Conservation (phyloP, 2,888 invertebrate genomes). For the Alentia gelatinosa region DNA sequence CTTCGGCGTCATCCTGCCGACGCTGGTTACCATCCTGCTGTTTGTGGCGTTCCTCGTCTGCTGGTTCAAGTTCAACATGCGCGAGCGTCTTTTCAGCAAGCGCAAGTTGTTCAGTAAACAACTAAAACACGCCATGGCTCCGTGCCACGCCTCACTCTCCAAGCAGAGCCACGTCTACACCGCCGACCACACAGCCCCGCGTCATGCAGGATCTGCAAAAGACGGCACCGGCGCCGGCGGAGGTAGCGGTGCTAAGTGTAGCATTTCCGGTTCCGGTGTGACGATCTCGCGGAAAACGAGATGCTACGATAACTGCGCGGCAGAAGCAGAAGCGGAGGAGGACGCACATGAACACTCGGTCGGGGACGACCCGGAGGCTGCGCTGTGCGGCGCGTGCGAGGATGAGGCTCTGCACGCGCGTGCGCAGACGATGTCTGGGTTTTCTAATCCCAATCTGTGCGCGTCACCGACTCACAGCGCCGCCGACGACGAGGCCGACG, state of each 20-base stretch:
- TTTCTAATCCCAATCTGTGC: slow-evolving; percentile 13
- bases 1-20: slow-evolving; percentile 77
- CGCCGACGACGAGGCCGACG: neutral
- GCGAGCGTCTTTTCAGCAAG: slow-evolving; percentile 49
- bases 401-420: slow-evolving; percentile 9
- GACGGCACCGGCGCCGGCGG: neutral
- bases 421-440: neutral
- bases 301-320: slow-evolving; percentile 16
- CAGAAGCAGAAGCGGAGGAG: neutral
- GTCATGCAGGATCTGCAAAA: neutral
- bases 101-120: slow-evolving; percentile 48
- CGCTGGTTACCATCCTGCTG: slow-evolving; percentile 73
- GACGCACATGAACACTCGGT: neutral
- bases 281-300: neutral
- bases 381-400: slow-evolving; percentile 11
- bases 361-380: slow-evolving; percentile 35
- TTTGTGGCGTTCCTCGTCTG: slow-evolving; percentile 77
- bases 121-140: slow-evolving; percentile 35
- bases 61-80: slow-evolving; percentile 70
- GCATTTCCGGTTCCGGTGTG: neutral
- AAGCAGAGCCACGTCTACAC: slow-evolving; percentile 25
- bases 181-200: neutral
- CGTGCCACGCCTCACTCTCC: neutral
- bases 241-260: neutral
- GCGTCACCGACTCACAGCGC: slow-evolving; percentile 5